Conservation (phyloP, 2,797 vertebrate genomes). For the Gymnothorax javanicus region DNA sequence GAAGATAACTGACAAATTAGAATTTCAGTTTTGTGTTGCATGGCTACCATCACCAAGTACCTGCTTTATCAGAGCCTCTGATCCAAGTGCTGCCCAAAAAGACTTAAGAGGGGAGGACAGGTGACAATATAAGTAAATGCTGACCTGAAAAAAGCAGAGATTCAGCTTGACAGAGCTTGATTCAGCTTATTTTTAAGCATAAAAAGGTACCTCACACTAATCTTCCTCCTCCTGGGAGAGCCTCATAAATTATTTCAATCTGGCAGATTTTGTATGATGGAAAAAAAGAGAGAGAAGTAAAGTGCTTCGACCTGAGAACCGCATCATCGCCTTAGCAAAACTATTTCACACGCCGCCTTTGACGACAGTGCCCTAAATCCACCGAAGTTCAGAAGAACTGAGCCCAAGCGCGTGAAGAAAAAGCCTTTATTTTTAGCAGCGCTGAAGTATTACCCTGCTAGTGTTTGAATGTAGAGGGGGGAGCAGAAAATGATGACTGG, state of each 20-base stretch:
- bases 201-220: slow-evolving; percentile 24
- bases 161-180: slow-evolving; percentile 21
- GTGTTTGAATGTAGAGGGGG: slow-evolving; percentile 5
- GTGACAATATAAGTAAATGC: neutral
- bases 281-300: neutral
- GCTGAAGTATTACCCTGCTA: slow-evolving; percentile 6
- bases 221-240: slow-evolving; percentile 19
- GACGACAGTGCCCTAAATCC: slow-evolving; percentile 21
- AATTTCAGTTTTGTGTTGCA: neutral
- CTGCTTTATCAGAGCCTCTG: neutral
- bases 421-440: slow-evolving; percentile 14
- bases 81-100: slow-evolving; percentile 1
- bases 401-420: neutral
- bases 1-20: neutral
- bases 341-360: slow-evolving; percentile 9
- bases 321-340: slow-evolving; percentile 16
- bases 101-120: neutral
- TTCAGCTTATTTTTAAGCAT: slow-evolving; percentile 28
- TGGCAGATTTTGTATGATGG: slow-evolving; percentile 15
- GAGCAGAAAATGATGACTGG: slow-evolving; percentile 2
- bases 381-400: slow-evolving; percentile 17
- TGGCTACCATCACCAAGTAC: neutral
- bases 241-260: slow-evolving; percentile 26
- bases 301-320: slow-evolving; percentile 19
- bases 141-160: slow-evolving; percentile 9